phyloP scores from a whole-genome alignment of 2,113 vertebrate species.

The Cavia aperea region DNA sequence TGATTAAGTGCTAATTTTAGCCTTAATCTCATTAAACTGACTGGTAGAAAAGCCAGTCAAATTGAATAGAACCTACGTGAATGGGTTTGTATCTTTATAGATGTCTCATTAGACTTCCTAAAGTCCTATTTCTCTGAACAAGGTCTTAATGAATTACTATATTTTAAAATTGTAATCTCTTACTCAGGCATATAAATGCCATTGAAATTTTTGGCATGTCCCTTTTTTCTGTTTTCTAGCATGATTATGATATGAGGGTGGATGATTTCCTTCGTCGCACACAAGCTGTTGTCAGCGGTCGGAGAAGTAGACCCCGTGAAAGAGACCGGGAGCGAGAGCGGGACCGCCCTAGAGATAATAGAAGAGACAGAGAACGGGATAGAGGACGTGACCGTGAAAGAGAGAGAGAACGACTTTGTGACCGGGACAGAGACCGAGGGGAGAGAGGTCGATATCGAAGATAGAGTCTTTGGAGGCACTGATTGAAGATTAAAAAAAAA shows the following conservation, averaged over 20 bases:
- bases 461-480: constrained; percentile 76
- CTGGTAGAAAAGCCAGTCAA: background rate
- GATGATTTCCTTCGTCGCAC: constrained; percentile 97
- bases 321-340: constrained; percentile 91
- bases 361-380: constrained; percentile 86
- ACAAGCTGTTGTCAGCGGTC: constrained; percentile 93
- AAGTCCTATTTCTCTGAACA: background rate
- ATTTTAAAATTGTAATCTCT: background rate
- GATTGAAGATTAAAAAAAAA: constrained; percentile 68
- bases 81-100: background rate
- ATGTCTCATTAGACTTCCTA: background rate
- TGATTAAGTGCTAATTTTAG: background rate
- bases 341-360: constrained; percentile 83
- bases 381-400: constrained; percentile 89
- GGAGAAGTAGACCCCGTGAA: constrained; percentile 89
- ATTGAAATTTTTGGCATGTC: background rate
- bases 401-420: constrained; percentile 83
- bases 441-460: constrained; percentile 91
- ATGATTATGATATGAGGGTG: constrained; percentile 98
- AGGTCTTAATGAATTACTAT: background rate
- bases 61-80: background rate
- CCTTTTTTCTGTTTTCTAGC: constrained; percentile 77
- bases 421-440: constrained; percentile 88
- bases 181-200: background rate
- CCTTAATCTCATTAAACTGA: background rate